Conservation (phyloP, 2,113 vertebrate genomes). For the Leptocoma aspasia region DNA sequence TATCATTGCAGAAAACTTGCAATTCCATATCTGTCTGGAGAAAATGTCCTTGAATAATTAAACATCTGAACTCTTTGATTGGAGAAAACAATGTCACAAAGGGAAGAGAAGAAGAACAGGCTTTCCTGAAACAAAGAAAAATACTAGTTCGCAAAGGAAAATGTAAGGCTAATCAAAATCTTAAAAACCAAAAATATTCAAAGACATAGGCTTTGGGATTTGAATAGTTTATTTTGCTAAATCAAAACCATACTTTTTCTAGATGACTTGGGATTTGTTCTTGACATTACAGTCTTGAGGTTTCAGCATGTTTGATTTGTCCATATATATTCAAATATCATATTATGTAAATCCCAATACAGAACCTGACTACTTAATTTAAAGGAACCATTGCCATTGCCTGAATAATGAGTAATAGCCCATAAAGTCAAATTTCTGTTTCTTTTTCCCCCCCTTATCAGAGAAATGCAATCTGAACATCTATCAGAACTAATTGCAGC, state of each 20-base stretch:
- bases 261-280: neutral
- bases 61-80: neutral
- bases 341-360: neutral
- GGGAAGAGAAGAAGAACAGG: neutral
- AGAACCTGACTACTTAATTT: constrained; percentile 11
- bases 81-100: neutral
- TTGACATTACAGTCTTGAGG: neutral
- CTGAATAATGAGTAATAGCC: neutral
- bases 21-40: neutral
- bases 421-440: neutral
- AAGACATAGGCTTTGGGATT: neutral
- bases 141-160: neutral
- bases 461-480: neutral
- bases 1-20: neutral
- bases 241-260: neutral
- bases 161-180: neutral
- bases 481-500: constrained; percentile 13
- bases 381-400: neutral
- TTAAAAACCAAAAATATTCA: neutral
- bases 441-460: neutral
- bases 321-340: neutral
- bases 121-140: neutral
- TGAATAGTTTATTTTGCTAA: neutral
- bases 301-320: neutral
- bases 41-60: constrained; percentile 25